Evolutionary conservation across 2,797 vertebrate genomes (phyloP).

Genomic region (Muraenolepis orangiensis): DNA sequence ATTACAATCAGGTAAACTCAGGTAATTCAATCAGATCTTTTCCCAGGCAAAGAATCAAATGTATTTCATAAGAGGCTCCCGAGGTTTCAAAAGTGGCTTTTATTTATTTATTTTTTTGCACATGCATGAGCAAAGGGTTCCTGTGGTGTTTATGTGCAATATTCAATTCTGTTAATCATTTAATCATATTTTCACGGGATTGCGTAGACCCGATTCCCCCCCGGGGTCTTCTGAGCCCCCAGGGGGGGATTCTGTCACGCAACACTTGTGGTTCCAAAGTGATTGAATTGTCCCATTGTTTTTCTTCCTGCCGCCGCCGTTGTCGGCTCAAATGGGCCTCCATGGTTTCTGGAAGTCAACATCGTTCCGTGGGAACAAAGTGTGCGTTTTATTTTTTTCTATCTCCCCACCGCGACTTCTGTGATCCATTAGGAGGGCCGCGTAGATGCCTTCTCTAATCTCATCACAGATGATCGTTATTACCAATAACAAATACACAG

Average conservation of each 20-base stretch:
- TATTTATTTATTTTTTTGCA: too few relatives aligned
- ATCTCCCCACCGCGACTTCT: neutral
- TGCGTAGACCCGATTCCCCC: neutral
- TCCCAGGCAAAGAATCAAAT: neutral
- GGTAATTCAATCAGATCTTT: neutral
- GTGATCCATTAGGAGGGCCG: neutral
- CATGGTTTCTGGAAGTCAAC: neutral
- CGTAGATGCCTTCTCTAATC: slow-evolving; percentile 13
- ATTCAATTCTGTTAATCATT: neutral
- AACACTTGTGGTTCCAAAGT: neutral
- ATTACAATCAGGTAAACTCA: neutral
- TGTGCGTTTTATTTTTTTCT: too few relatives aligned
- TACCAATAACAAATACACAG: slow-evolving; percentile 23
- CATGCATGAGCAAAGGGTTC: neutral
- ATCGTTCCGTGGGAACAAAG: neutral
- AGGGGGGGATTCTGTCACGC: neutral
- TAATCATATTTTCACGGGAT: neutral
- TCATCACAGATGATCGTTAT: slow-evolving; percentile 21
- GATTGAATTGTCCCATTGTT: neutral
- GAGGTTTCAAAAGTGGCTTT: too few relatives aligned
- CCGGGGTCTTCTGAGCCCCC: neutral
- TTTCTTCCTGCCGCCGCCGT: neutral
- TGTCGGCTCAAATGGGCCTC: neutral
- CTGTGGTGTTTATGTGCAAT: neutral
- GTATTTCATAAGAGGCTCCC: neutral